Conservation (phyloP, 2,888 invertebrate genomes). For the Eudemis profundana region DNA sequence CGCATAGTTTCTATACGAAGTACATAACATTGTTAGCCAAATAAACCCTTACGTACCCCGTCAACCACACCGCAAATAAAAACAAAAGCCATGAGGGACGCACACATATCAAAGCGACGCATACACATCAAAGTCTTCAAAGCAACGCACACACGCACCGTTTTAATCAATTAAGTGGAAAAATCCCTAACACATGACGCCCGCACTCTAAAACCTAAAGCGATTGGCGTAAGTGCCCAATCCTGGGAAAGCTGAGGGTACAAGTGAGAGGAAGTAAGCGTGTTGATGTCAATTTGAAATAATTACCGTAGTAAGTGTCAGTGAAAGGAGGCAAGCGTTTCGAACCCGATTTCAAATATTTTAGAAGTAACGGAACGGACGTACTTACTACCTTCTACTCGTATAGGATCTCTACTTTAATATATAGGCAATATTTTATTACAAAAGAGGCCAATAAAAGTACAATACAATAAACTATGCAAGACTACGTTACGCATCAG, state of each 20-base stretch:
- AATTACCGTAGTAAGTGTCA: not conserved
- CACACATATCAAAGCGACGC: conserved; percentile 25
- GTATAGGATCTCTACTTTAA: too few species aligned
- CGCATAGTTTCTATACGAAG: too few species aligned
- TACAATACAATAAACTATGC: too few species aligned
- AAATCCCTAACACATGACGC: conserved; percentile 72
- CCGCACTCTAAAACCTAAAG: conserved; percentile 69
- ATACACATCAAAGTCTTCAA: conserved; percentile 4
- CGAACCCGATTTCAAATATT: too few species aligned
- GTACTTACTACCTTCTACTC: too few species aligned
- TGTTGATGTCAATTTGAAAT: not conserved
- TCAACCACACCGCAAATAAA: not conserved
- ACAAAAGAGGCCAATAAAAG: too few species aligned
- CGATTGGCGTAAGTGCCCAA: conserved; percentile 66
- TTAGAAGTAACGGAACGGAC: too few species aligned
- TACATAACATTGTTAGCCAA: too few species aligned
- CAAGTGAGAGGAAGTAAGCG: conserved; percentile 46
- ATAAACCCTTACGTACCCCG: not conserved
- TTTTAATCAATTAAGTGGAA: conserved; percentile 71
- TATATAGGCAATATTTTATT: too few species aligned
- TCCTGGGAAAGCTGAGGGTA: conserved; percentile 53
- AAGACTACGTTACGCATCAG: too few species aligned
- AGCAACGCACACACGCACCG: conserved; percentile 53
- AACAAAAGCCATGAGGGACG: not conserved
- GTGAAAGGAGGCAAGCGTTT: too few species aligned